These are phyloP conservation scores for Thripadectes ignobilis DNA, from an alignment of 2,797 vertebrate species.

Conservation along the genomic window DNA sequence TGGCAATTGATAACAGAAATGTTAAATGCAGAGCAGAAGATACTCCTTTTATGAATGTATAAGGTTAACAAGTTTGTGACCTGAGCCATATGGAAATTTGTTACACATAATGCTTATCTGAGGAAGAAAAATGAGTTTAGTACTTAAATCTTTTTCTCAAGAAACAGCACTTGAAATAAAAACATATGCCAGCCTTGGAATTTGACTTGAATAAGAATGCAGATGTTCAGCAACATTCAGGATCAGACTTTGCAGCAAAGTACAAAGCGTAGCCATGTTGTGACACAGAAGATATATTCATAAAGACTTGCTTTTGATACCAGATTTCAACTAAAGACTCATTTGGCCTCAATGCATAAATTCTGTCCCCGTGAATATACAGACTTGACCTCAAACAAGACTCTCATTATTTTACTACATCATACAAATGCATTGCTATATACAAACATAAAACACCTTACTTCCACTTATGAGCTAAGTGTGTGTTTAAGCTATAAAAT, in stretches of 20 bases:
- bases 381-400: slow-evolving; percentile 26
- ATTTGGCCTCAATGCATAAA: slow-evolving; percentile 24
- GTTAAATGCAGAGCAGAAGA: slow-evolving; percentile 40
- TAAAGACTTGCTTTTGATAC: slow-evolving; percentile 31
- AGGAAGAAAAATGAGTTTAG: neutral
- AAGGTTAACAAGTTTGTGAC: slow-evolving; percentile 55
- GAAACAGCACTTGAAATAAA: slow-evolving; percentile 18
- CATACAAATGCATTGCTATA: slow-evolving; percentile 1
- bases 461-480: neutral
- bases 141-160: slow-evolving; percentile 6
- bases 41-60: neutral
- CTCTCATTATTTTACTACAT: neutral
- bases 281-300: neutral
- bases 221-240: neutral
- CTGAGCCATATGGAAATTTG: slow-evolving; percentile 15
- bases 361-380: neutral
- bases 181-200: neutral
- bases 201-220: neutral
- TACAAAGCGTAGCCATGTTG: neutral
- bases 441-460: neutral
- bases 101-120: slow-evolving; percentile 15
- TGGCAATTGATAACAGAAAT: slow-evolving; percentile 30
- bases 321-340: neutral
- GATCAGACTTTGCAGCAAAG: neutral
- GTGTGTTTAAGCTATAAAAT: neutral